These are phyloP conservation scores for Rostratula benghalensis DNA, from an alignment of 2,113 vertebrate species.

Conservation along the genomic window DNA sequence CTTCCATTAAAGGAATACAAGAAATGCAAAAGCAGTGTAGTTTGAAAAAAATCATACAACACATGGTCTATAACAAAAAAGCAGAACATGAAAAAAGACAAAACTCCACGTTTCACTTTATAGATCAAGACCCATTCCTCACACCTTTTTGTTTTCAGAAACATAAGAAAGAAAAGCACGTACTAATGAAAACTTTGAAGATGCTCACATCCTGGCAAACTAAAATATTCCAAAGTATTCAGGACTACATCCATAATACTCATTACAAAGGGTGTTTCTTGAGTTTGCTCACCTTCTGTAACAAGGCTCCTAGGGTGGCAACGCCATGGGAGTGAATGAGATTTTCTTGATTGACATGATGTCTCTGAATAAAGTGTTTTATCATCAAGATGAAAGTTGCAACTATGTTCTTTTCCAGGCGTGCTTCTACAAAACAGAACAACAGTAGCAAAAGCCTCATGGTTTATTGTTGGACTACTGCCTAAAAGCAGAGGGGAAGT, in stretches of 20 bases:
- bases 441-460: not conserved
- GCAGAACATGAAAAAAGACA: not conserved
- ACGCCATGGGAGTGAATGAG: conserved; percentile 89
- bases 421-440: conserved; percentile 84
- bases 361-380: conserved; percentile 95
- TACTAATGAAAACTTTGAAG: not conserved
- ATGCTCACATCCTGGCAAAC: not conserved
- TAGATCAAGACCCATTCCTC: not conserved
- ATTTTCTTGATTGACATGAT: conserved; percentile 92
- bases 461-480: not conserved
- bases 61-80: not conserved
- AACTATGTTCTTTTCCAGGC: conserved; percentile 91
- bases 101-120: not conserved
- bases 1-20: not conserved
- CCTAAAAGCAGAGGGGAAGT: not conserved
- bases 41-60: not conserved
- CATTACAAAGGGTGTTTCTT: not conserved
- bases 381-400: conserved; percentile 93
- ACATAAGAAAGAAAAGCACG: not conserved
- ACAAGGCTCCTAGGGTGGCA: conserved; percentile 85
- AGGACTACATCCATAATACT: not conserved
- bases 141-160: not conserved
- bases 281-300: conserved; percentile 86
- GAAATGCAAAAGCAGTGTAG: not conserved
- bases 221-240: not conserved